Conservation (phyloP, 2,888 invertebrate genomes). For the Strigamia maritima region DNA sequence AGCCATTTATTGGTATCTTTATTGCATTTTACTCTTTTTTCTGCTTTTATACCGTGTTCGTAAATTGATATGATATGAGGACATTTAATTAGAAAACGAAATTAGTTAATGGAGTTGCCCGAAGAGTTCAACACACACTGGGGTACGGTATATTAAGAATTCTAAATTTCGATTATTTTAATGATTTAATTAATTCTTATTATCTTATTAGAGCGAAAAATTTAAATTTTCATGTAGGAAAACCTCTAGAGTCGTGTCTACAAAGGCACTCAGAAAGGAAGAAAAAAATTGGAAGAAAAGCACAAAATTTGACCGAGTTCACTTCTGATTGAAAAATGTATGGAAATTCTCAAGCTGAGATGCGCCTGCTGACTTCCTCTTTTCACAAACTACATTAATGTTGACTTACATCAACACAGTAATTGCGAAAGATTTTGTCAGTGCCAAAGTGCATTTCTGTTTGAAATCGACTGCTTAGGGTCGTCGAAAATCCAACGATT, state of each 20-base stretch:
- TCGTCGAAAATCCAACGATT: background rate
- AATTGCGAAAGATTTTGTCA: background rate
- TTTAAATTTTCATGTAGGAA: background rate
- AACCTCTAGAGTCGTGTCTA: background rate
- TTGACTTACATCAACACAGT: background rate
- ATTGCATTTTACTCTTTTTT: no score
- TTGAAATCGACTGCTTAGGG: background rate
- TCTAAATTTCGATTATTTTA: background rate
- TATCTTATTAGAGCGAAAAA: background rate
- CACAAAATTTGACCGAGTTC: background rate
- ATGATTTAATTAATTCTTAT: background rate
- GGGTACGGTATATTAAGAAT: background rate
- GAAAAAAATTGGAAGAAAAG: background rate
- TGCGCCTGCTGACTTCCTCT: background rate
- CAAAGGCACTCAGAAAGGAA: background rate
- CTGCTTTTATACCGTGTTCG: no score
- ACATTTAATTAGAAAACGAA: background rate
- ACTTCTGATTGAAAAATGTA: background rate
- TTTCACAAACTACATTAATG: background rate
- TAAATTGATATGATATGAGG: no score
- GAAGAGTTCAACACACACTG: background rate
- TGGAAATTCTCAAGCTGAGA: background rate
- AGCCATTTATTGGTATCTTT: no score
- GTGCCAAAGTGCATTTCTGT: background rate
- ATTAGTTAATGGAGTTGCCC: background rate